A percentile compares a stretch with the other conserved stretches of the same genome.
Conservation (phyloP, 2,113 vertebrate genomes). For the Galemys pyrenaicus region DNA sequence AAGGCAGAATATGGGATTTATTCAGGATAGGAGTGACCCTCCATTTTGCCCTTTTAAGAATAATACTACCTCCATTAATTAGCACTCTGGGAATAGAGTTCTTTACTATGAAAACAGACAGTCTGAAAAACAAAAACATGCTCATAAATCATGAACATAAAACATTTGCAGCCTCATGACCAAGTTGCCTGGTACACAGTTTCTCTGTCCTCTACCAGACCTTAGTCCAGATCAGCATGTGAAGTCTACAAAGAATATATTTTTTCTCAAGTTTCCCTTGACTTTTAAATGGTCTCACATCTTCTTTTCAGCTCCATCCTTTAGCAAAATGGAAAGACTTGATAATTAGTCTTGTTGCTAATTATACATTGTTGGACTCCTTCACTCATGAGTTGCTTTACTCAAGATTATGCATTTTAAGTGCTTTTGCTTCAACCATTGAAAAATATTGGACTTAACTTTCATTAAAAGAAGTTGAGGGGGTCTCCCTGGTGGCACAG, state of each 20-base stretch:
- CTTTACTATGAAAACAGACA: conserved; percentile 71
- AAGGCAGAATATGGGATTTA: conserved; percentile 5
- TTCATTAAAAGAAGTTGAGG: background rate
- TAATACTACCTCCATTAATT: conserved; percentile 61
- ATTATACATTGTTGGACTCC: background rate
- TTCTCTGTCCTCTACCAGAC: conserved; percentile 45
- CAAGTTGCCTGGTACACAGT: conserved; percentile 26
- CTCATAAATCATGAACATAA: conserved; percentile 63
- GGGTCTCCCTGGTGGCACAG: too few species aligned
- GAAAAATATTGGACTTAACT: background rate
- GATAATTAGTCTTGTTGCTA: background rate
- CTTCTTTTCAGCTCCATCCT: background rate
- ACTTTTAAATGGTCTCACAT: background rate
- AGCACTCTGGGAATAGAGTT: conserved; percentile 44
- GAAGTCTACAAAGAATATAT: conserved; percentile 33
- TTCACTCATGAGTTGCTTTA: background rate
- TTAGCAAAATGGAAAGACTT: conserved; percentile 7
- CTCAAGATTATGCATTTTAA: background rate
- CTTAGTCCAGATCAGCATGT: conserved; percentile 24
- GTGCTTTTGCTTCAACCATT: background rate
- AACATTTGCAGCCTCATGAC: conserved; percentile 55
- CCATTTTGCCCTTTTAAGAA: conserved; percentile 45
- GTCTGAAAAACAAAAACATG: conserved; percentile 72
- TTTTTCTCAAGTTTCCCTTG: conserved; percentile 50
- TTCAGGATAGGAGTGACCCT: conserved; percentile 32